Base-by-base conservation (phyloP, 2,113 vertebrate species). In the Entelurus aequoreus region DNA sequence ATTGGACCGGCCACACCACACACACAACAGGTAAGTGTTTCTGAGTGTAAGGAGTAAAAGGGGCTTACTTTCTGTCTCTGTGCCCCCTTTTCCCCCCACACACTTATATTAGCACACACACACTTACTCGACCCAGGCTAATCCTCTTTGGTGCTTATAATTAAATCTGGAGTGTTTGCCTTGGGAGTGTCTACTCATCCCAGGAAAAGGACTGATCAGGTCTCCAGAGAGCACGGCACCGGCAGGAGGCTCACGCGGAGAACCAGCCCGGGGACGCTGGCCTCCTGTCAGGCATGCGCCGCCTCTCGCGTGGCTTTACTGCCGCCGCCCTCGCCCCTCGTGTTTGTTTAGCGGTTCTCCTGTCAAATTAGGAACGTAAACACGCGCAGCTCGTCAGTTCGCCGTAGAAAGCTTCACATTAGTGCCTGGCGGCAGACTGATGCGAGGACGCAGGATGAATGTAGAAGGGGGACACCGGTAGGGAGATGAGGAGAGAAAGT, bases 11-110 rank as follows among this genome's bases (percentile, higher is more conserved):
- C 92, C 92, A 51, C 91, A 93, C 8, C 83, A 89, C 6, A 87
- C 93, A 10, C 87, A 93, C 51, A 90, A 93, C 88, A 96, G 94
- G 95, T 98, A 92, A 74, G 81, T 61, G 44, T 48, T 28, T 37
- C 36, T 14, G 5, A 42, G 44, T 14, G 47, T 62, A 76, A 67
- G 42, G 74, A 72, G 65, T 47, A 48, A 63, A 60, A 72, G 74
- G 62, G 48, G 48, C 28, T 76, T 69, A 66, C 69, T 76, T 62
- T 70, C 55, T 78, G 64, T 48, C 69, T 78, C 77, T 83, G 69
- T 82, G 65, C 77, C 65, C 60, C 59, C 62, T 51, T 19, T 14
- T n/a, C n/a, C n/a, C 14, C 68, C 12, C 65, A 42, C 42, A 49
- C 56, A 42, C 58, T 37, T 58, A 67, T 58, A 46, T 42, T 8